Conservation (phyloP, 2,888 invertebrate species). For the Synanthedon tipuliformis region DNA sequence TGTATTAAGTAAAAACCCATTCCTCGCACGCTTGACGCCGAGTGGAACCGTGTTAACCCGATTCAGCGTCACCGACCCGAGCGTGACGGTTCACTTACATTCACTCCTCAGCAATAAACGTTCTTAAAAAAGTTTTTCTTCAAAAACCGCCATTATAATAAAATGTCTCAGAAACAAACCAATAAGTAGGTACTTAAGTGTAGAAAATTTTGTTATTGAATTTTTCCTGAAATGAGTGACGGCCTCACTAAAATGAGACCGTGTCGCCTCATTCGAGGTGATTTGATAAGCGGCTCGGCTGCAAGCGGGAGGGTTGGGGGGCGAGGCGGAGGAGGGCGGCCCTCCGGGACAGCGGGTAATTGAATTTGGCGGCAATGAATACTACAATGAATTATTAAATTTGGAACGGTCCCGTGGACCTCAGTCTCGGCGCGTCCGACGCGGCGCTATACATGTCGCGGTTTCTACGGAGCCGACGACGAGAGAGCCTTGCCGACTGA, state of each 20-base stretch:
- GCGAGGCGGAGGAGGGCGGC: slow-evolving; percentile 9
- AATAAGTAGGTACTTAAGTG: no score
- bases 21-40: no score
- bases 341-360: slow-evolving; percentile 42
- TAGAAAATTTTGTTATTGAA: neutral
- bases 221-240: neutral
- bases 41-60: no score
- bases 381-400: slow-evolving; percentile 66
- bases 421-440: neutral
- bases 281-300: neutral
- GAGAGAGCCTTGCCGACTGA: neutral
- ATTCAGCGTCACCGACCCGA: no score
- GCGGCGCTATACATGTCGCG: slow-evolving; percentile 5
- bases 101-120: no score
- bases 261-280: neutral
- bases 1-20: no score
- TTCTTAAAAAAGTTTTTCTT: no score
- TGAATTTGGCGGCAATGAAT: slow-evolving; percentile 66
- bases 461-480: neutral
- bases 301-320: neutral
- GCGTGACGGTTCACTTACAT: no score
- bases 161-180: no score
- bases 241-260: no score
- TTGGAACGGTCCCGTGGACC: slow-evolving; percentile 29
- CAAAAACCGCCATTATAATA: no score